A percentile compares a stretch with the other conserved stretches of the same genome.
Evolutionary conservation across 2,888 invertebrate species (phyloP).

Genomic region (Mythimna vitellina): DNA sequence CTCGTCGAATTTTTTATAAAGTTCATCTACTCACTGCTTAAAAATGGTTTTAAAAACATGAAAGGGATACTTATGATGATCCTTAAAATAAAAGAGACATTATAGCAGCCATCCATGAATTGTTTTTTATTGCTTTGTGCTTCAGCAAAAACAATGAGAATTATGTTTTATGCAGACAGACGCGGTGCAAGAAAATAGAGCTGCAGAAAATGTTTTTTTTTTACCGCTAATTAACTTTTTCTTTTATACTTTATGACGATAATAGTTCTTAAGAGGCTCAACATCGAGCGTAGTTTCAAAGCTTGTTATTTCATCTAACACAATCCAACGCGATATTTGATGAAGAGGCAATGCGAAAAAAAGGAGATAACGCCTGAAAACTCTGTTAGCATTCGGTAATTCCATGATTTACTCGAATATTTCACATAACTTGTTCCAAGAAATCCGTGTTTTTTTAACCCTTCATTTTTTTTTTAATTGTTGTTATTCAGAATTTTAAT

Average conservation of each 20-base stretch:
- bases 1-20: conserved; percentile 37
- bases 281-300: no score
- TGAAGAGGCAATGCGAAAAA: no score
- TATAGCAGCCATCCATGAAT: conserved; percentile 7
- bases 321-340: no score
- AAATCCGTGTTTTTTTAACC: no score
- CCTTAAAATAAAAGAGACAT: conserved; percentile 22
- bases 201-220: not conserved
- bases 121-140: conserved; percentile 27
- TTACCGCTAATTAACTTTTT: not conserved
- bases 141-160: conserved; percentile 7
- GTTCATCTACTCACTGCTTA: conserved; percentile 14
- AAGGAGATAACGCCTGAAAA: no score
- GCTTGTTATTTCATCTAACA: no score
- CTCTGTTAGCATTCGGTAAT: no score
- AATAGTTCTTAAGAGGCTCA: not conserved
- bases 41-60: conserved; percentile 17
- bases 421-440: no score
- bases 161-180: conserved; percentile 1
- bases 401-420: no score
- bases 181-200: not conserved
- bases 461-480: no score
- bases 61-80: conserved; percentile 8
- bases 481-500: no score
- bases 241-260: no score